Conservation (phyloP, 92 coral and sea anemone genomes). For the Parazoanthus atlanticus region DNA sequence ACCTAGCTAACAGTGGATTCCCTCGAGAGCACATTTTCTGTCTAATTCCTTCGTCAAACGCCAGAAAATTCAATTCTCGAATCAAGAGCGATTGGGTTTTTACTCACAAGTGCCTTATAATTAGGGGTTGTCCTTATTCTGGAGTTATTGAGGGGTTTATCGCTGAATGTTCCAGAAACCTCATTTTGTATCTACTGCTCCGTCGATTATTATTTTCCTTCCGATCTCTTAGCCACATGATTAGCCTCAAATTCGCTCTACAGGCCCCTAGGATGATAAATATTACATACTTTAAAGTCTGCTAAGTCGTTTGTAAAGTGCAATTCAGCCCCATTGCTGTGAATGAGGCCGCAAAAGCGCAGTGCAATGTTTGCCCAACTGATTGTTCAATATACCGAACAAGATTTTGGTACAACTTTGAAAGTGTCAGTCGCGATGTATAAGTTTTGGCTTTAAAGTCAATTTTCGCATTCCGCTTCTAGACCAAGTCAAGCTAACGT, state of each 20-base stretch:
- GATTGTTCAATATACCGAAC: background rate
- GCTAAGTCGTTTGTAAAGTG: too few relatives aligned
- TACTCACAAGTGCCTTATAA: too few relatives aligned
- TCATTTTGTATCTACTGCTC: background rate
- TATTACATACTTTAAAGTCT: too few relatives aligned
- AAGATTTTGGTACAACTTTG: background rate
- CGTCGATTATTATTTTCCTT: background rate
- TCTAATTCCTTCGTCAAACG: too few relatives aligned
- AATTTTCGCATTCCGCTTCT: background rate
- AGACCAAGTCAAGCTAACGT: constrained; percentile 4
- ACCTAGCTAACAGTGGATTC: too few relatives aligned
- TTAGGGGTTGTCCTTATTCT: too few relatives aligned
- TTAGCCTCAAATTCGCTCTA: background rate
- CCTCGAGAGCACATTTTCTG: too few relatives aligned
- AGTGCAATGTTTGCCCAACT: background rate
- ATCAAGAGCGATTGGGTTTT: too few relatives aligned
- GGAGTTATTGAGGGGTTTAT: too few relatives aligned
- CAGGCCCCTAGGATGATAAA: background rate
- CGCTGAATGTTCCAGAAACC: too few relatives aligned
- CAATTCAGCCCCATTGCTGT: too few relatives aligned
- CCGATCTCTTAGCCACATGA: background rate
- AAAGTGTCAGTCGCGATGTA: background rate
- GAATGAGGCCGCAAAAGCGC: background rate
- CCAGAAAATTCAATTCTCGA: too few relatives aligned
- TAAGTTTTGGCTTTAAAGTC: background rate